Evolutionary conservation across 2,113 vertebrate species (phyloP).

Genomic region (Neodon shergylaensis): DNA sequence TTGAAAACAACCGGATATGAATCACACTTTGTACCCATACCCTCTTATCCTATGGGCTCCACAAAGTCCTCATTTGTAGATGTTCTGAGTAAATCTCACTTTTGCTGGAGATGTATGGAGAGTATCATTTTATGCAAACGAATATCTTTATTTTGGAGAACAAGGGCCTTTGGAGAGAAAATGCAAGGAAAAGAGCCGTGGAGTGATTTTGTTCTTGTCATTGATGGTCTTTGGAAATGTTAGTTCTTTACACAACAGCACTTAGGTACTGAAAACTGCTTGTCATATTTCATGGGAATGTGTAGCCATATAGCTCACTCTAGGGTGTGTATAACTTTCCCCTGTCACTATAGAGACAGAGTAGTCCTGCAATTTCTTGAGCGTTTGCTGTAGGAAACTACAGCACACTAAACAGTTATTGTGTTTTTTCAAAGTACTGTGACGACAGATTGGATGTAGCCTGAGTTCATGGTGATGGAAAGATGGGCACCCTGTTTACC

Average conservation of each 20-base stretch:
- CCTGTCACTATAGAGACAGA: not conserved
- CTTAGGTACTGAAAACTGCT: conserved; percentile 37
- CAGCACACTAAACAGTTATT: not conserved
- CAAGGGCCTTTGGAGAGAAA: conserved; percentile 20
- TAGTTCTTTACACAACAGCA: conserved; percentile 55
- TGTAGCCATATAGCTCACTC: conserved; percentile 36
- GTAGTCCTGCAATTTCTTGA: not conserved
- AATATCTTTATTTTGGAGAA: conserved; percentile 5
- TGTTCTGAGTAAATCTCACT: conserved; percentile 49
- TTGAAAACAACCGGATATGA: conserved; percentile 79
- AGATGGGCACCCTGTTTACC: not conserved
- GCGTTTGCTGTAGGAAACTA: not conserved
- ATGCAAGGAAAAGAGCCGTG: conserved; percentile 7
- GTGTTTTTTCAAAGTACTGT: not conserved
- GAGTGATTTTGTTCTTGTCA: not conserved
- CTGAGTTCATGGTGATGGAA: not conserved
- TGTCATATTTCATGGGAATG: conserved; percentile 4
- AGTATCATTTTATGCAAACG: conserved; percentile 53
- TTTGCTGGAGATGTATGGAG: conserved; percentile 46
- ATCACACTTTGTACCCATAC: conserved; percentile 68
- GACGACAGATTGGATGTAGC: not conserved
- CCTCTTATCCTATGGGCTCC: conserved; percentile 44
- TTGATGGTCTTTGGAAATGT: conserved; percentile 39
- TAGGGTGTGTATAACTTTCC: not conserved
- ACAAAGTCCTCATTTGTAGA: conserved; percentile 42